phyloP scores from a whole-genome alignment of 2,113 vertebrate species.

The Perognathus longimembris region DNA sequence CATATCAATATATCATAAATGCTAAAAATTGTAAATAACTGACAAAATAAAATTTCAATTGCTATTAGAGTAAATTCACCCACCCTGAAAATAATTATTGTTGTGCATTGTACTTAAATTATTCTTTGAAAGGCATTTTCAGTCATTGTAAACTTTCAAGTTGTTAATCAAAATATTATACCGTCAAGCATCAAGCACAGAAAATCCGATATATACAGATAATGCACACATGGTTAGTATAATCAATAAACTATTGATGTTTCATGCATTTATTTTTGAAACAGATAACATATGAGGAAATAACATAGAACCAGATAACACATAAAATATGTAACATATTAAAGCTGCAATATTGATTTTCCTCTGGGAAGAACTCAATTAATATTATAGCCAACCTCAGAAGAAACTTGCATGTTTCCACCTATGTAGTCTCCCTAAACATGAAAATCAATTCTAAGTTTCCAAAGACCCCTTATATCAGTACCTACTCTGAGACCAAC shows the following conservation, averaged over 20 bases:
- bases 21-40: neutral
- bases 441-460: neutral
- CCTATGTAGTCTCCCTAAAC: neutral
- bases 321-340: neutral
- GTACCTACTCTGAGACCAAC: neutral
- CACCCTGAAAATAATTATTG: neutral
- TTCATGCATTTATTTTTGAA: neutral
- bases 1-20: neutral
- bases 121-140: neutral
- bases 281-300: neutral
- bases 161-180: neutral
- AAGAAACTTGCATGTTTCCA: neutral
- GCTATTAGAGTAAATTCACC: neutral
- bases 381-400: neutral
- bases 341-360: neutral
- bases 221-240: neutral
- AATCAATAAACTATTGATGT: neutral
- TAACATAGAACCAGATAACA: neutral
- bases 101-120: neutral
- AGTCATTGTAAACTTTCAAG: neutral
- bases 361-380: neutral
- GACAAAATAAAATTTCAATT: neutral
- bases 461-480: neutral
- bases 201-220: neutral
- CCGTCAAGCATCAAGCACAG: neutral